Evolutionary conservation across 2,888 invertebrate species (phyloP).

Genomic region (Mesorhabditis spiculigera): DNA sequence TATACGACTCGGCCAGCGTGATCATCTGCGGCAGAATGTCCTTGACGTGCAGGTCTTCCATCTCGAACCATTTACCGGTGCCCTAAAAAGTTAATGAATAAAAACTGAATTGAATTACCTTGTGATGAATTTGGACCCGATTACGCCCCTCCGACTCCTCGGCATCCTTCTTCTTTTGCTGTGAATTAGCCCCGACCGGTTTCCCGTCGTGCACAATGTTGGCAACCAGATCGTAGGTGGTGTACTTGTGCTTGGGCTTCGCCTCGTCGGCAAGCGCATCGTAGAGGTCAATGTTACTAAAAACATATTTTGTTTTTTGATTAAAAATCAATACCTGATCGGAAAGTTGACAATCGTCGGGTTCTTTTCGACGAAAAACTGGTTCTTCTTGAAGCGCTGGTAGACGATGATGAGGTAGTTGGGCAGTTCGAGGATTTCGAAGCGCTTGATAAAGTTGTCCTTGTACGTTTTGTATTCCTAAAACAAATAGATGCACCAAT

Average conservation of each 20-base stretch:
- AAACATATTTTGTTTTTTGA: slow-evolving; percentile 43
- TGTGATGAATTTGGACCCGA: background rate
- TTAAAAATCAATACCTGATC: slow-evolving; percentile 75
- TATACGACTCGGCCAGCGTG: slow-evolving; percentile 95
- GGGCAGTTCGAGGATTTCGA: slow-evolving; percentile 82
- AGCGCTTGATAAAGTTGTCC: slow-evolving; percentile 93
- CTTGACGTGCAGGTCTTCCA: slow-evolving; percentile 93
- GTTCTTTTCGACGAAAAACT: slow-evolving; percentile 97
- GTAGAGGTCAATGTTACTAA: slow-evolving; percentile 90
- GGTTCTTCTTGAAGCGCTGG: slow-evolving; percentile 96
- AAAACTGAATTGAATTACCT: background rate
- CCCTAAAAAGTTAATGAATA: slow-evolving; percentile 60
- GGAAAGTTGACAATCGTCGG: slow-evolving; percentile 99
- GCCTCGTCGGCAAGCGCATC: slow-evolving; percentile 83
- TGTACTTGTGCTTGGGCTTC: slow-evolving; percentile 69
- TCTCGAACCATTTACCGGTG: slow-evolving; percentile 81
- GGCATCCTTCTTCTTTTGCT: background rate
- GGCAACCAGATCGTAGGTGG: slow-evolving; percentile 92
- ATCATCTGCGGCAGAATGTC: slow-evolving; percentile 99
- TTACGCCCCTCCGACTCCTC: background rate
- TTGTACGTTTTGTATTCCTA: slow-evolving; percentile 96
- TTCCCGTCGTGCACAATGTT: slow-evolving; percentile 98
- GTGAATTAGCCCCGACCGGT: slow-evolving; percentile 63
- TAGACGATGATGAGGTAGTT: slow-evolving; percentile 76
- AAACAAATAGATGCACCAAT: slow-evolving; percentile 7